Base-by-base conservation (phyloP, 1,140 invertebrate genomes). In the Drosophila subpulchrella region DNA sequence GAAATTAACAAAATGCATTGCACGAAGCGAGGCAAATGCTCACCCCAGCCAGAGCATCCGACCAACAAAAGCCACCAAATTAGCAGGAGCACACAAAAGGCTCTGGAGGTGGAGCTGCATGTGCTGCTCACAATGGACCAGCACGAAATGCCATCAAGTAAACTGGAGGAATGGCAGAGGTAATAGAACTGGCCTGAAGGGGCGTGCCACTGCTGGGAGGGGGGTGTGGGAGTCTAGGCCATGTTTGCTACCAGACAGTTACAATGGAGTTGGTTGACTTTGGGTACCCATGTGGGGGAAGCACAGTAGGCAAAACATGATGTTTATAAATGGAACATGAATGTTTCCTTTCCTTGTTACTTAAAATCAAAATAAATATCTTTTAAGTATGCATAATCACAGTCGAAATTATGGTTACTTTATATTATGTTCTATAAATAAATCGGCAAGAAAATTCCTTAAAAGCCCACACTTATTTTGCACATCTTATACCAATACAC, bases 1-100 rank as follows among this genome's bases (percentile, higher is more conserved):
- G 73, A 58, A 67, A 54, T 76, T 57, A 77, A 58, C 59, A 68
- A 76, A 75, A 76, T 76, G 74, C 44, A 70, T 36, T 70, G 55
- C 50, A 78, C 51, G 67, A 41, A 58, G 48, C 66, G 11, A 44
- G 51, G 54, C 62, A 34, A 68, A 53, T 41, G 48, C 61, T 48
- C 54, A 59, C 32, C 15, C 51, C 41, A 70, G 20, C 11, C 13
- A 36, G 41, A 55, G 44, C 74, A 78, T 39, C 32, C 57, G 42
- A 42, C 60, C 80, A 89, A 77, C 84, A 89, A 83, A 84, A 74
- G 80, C 84, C 80, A 67, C 73, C 84, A 88, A 89, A 84, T 89
- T 89, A 89, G 83, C 83, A 79, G 84, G 61, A 51, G 71, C 60
- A 84, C 79, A 83, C 59, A 88, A 63, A 66, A 53, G 74, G 38